These are phyloP conservation scores for Atta colombica DNA, from an alignment of 1,140 invertebrate genomes.

Conservation along the genomic window DNA sequence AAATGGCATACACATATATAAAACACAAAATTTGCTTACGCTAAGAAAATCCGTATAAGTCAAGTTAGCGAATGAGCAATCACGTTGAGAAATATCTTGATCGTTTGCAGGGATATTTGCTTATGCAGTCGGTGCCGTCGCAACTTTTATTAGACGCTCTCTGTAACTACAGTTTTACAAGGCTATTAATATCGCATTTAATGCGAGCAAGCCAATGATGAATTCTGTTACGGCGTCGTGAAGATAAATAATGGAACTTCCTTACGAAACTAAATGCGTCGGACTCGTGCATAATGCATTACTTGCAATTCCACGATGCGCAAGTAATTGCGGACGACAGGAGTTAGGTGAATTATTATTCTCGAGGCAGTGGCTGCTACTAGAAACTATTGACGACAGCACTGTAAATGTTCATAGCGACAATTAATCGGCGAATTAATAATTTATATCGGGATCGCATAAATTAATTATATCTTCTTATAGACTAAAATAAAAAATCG, in stretches of 20 bases:
- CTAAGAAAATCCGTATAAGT: constrained; percentile 1
- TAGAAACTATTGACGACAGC: constrained; percentile 58
- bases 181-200: constrained; percentile 65
- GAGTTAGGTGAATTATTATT: constrained; percentile 62
- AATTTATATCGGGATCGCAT: constrained; percentile 22
- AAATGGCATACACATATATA: neutral
- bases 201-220: constrained; percentile 31
- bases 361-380: constrained; percentile 10
- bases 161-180: constrained; percentile 51
- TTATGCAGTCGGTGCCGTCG: constrained; percentile 32
- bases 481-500: neutral
- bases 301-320: constrained; percentile 70
- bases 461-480: neutral
- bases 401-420: constrained; percentile 25
- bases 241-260: constrained; percentile 73
- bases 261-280: constrained; percentile 49
- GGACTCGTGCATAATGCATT: constrained; percentile 70
- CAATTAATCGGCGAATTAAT: constrained; percentile 25
- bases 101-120: constrained; percentile 35
- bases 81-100: constrained; percentile 17
- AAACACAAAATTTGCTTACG: neutral
- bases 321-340: constrained; percentile 63
- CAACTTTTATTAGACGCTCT: constrained; percentile 44
- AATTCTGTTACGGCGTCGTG: constrained; percentile 41
- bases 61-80: constrained; percentile 2